Percentiles rank a stretch among this genome's conserved stretches.
These are phyloP conservation scores for Hycleus cichorii DNA, from an alignment of 1,140 invertebrate species.

Conservation along the genomic window DNA sequence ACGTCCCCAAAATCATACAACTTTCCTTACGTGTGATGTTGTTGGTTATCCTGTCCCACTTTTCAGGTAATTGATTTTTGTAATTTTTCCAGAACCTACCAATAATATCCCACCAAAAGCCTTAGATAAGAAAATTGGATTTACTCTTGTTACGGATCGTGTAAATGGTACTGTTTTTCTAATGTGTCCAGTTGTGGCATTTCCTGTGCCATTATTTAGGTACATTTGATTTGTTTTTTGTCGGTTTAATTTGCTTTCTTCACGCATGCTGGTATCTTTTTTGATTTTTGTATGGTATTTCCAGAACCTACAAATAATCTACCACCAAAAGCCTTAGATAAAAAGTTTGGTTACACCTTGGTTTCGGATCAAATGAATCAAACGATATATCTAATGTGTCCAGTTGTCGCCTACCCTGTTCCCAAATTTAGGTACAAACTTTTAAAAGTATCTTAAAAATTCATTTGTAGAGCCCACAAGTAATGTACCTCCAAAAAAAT, in stretches of 20 bases:
- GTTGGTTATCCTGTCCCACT: conserved; percentile 52
- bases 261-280: not conserved
- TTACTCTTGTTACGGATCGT: conserved; percentile 46
- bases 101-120: conserved; percentile 57
- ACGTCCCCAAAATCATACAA: conserved; percentile 35
- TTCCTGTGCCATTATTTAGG: conserved; percentile 54
- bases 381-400: conserved; percentile 52
- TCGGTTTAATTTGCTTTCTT: not conserved
- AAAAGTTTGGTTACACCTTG: conserved; percentile 33
- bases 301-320: conserved; percentile 63
- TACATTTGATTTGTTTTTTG: conserved; percentile 25
- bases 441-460: conserved; percentile 2
- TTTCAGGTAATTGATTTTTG: conserved; percentile 44
- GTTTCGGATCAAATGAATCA: conserved; percentile 28
- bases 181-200: conserved; percentile 50
- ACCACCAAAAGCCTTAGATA: conserved; percentile 43
- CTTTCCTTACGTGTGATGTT: conserved; percentile 50
- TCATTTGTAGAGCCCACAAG: conserved; percentile 41
- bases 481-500: conserved; percentile 48
- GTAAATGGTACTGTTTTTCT: conserved; percentile 39
- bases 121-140: conserved; percentile 52
- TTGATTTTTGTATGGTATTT: conserved; percentile 31
- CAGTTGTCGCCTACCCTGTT: conserved; percentile 56
- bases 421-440: conserved; percentile 53
- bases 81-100: not conserved